Evolutionary conservation across 2,113 vertebrate species (phyloP).

Genomic region (Chaetodon trifascialis): DNA sequence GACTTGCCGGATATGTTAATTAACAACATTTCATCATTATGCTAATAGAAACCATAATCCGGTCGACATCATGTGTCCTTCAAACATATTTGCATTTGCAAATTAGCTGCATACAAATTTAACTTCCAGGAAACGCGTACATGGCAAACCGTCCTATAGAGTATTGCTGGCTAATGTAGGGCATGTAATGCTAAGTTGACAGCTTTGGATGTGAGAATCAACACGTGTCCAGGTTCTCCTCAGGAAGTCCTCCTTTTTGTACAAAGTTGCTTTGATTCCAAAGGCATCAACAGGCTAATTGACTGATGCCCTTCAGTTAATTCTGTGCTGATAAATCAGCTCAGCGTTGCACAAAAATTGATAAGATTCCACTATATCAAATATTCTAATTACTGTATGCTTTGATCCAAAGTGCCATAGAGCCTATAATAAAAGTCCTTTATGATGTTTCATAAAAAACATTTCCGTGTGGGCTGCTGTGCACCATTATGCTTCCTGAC

Average conservation of each 20-base stretch:
- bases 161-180: background rate
- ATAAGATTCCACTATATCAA: background rate
- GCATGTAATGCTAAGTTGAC: background rate
- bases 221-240: no score
- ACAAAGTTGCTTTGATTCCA: background rate
- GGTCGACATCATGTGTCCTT: background rate
- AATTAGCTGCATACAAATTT: background rate
- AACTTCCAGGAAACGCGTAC: background rate
- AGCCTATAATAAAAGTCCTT: background rate
- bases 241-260: no score
- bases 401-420: background rate
- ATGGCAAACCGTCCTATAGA: background rate
- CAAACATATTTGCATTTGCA: background rate
- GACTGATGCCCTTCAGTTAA: background rate
- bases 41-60: background rate
- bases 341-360: no score
- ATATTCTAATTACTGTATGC: conserved; percentile 1
- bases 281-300: background rate
- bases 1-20: background rate
- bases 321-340: background rate
- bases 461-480: background rate
- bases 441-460: background rate
- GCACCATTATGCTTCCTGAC: background rate
- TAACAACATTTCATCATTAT: background rate
- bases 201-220: no score